Evolutionary conservation across 2,888 invertebrate genomes (phyloP), one percentile per base, ranked within the genome.

Genomic region (Aromia moschata): DNA sequence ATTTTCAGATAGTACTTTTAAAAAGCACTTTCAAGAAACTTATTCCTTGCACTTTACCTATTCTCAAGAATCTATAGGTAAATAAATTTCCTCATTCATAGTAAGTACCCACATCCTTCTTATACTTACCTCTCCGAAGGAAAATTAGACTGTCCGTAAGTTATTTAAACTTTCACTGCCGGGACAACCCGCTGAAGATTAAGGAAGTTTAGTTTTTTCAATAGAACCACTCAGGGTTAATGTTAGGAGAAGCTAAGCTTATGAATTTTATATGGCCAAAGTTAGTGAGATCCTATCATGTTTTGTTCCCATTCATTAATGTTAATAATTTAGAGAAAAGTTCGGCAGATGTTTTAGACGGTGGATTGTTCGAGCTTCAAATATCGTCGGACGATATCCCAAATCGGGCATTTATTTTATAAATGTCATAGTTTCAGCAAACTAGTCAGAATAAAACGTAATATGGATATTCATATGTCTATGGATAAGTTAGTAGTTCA

Each of bases 191-290:
- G n/a, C n/a, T n/a, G n/a, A n/a, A n/a, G n/a, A n/a, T n/a, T n/a
- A n/a, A n/a, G n/a, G n/a, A n/a, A n/a, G n/a, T n/a, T n/a, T n/a
- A n/a, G n/a, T 15, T 40, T 40, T 53, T 53, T 53, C 38, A 52
- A 31, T 20, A 20, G 14, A 15, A 17, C 18, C 33, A 43, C 53
- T 33, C 53, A 17, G 17, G 52, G 38, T 45, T 16, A 45, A 52
- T 38, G 45, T 57, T 52, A 52, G 38, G 30, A 16, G 57, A 37
- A 49, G 52, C 57, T 36, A 14, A 43, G 44, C 57, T 52, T 51
- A 57, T 57, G 57, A 57, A 57, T 52, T 51, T 51, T 57, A 40
- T 45, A 57, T 57, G 30, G 57, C 18, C 25, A 57, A 57, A 57
- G 52, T 51, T 52, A 45, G 37, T 14, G 44, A 37, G 45, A 52